phyloP scores from a whole-genome alignment of 1,140 invertebrate genomes.

The Thaumetopoea pityocampa region DNA sequence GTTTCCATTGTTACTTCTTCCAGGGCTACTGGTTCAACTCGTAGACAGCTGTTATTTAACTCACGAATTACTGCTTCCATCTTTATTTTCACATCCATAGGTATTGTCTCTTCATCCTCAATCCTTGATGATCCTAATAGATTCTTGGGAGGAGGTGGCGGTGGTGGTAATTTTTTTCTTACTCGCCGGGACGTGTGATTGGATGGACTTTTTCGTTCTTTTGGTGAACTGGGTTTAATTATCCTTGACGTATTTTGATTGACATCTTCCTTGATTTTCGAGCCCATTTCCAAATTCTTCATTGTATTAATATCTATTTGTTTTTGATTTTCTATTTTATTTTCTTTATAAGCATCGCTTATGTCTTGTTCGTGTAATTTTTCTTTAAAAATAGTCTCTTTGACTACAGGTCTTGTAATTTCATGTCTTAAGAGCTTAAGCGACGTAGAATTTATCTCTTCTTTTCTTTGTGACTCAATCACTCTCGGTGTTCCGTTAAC shows the following conservation, averaged over 20 bases:
- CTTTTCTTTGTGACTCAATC: conserved; percentile 47
- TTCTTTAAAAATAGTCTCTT: conserved; percentile 2
- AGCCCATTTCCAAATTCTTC: no score
- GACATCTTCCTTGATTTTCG: conserved; percentile 20
- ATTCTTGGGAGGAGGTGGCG: conserved; percentile 56
- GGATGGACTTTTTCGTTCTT: conserved; percentile 41
- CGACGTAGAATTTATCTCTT: conserved; percentile 27
- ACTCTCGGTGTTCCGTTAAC: conserved; percentile 63
- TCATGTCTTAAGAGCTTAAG: conserved; percentile 30
- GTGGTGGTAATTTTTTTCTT: conserved; percentile 64
- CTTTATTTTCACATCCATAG: conserved; percentile 74
- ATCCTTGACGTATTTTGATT: conserved; percentile 78
- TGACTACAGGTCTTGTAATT: conserved; percentile 15
- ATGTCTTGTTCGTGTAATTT: conserved; percentile 3
- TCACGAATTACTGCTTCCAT: conserved; percentile 78
- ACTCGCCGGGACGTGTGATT: conserved; percentile 53
- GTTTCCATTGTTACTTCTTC: conserved; percentile 36
- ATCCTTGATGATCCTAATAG: conserved; percentile 26
- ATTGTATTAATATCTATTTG: no score
- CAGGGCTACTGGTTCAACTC: conserved; percentile 50
- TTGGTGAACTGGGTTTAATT: conserved; percentile 70
- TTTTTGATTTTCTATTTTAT: background rate
- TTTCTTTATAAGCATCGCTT: conserved; percentile 1
- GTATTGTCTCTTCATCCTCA: conserved; percentile 42
- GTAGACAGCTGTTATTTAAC: conserved; percentile 64